Base-by-base conservation (phyloP, 1,140 invertebrate species). In the Proales similis region DNA sequence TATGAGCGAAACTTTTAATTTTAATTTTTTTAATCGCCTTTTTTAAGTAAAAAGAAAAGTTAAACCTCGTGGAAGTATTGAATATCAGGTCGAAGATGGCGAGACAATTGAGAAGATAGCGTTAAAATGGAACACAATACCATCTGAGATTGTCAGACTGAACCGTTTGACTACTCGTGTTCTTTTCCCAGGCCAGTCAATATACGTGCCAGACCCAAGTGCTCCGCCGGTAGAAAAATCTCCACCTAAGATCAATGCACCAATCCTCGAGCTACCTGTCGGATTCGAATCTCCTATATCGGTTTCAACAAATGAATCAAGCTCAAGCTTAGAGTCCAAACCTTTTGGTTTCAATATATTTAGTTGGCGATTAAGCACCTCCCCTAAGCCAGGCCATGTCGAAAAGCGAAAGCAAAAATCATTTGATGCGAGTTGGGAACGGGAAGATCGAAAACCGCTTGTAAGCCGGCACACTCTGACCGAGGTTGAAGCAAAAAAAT, bases 401-500 rank as follows among this genome's bases (percentile, higher is more conserved):
- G 51, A 57, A 39, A 24, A 29, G 7, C 51, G 45, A 36, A 57
- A 57, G n/a, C 51, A 57, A 57, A 57, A 57, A 57, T 57, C 33
- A 36, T 9, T 36, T 36, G 14, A 9, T 36, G 9, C 33, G 33
- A 36, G 14, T 9, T 36, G 9, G 14, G 14, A 9, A 14, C 9
- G 14, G 9, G 33, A 36, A 36, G 20, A 57, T 3, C 39, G 5
- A 42, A 57, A 57, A 11, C 12, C 27, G 20, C 12, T 57, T 9
- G 36, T 57, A 5, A 57, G 51, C 17, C 36, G 51, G 7, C 51
- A 57, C 30, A 57, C 49, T 19, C 51, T 65, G 3, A 66, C 49
- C 36, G 47, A 65, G 20, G 69, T 69, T 30, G 65, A 67, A 30
- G 67, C 53, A 1, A 65, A 53, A 29, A 67, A 49, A 36, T 32